Evolutionary conservation across 1,140 invertebrate genomes (phyloP), one percentile per base, ranked within the genome.

Genomic region (Chironomus striatipennis): DNA sequence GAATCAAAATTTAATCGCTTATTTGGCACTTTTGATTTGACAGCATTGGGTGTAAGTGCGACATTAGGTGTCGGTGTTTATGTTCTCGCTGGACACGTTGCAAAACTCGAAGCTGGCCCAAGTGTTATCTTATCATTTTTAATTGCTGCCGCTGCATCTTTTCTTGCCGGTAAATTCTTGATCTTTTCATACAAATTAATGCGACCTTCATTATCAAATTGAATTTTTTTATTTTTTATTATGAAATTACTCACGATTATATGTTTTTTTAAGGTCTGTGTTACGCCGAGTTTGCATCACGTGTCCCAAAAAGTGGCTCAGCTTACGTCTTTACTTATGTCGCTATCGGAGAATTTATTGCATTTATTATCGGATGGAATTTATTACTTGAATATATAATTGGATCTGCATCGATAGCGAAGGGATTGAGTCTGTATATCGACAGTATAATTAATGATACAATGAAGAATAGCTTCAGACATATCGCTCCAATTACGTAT

Each of bases 311-410:
- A 80, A 90, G 93, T 0, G 94, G 94, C 2, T 94, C 92, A 0
- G 93, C 93, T 0, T 96, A 96, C 81, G 88, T 93, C 6, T 96
- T 95, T 84, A 94, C 91, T 79, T 96, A 96, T 83, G 91, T 94
- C 3, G 91, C 90, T 77, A 90, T 95, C 7, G 94, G 93, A 6
- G 93, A 96, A 82, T 90, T 89, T 83, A 89, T 84, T 43, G 93
- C 87, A 76, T 96, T 86, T 85, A 90, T 86, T 76, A 92, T 88
- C 81, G 94, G 94, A 74, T 96, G 94, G 94, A 95, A 94, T 86
- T 86, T 96, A 42, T 91, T 96, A 76, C 81, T 96, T 78, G 94
- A 96, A 85, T 96, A 96, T 85, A 89, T 93, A 1, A 95, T 97
- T 74, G 93, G 93, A 65, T 91, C 92, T 1, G 93, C 94, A 7